Percentiles rank a stretch among this genome's conserved stretches.
Conservation (phyloP, 2,797 vertebrate genomes). For the Megalops cyprinoides region DNA sequence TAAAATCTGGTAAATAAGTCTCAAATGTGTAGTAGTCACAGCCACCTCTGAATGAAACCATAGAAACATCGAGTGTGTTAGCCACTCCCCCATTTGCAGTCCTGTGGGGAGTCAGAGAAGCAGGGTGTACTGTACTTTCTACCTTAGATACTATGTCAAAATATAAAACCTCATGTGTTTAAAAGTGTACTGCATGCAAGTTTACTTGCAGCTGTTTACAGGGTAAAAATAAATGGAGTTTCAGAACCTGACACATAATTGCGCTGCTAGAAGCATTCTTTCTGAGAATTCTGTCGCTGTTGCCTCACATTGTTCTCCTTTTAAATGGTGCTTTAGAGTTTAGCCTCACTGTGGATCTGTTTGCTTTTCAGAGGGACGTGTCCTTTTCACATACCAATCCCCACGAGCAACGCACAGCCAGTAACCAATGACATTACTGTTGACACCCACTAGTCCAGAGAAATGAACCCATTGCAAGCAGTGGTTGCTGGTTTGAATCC, state of each 20-base stretch:
- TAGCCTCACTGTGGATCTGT: neutral
- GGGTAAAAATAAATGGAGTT: conserved; percentile 28
- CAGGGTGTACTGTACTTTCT: conserved; percentile 5
- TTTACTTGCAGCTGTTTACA: conserved; percentile 31
- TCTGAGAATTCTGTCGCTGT: too few species aligned
- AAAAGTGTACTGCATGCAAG: conserved; percentile 24
- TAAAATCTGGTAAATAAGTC: conserved; percentile 10
- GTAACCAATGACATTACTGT: neutral
- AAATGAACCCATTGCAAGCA: neutral
- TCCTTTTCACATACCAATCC: neutral
- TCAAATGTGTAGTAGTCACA: too few species aligned
- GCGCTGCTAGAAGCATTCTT: too few species aligned
- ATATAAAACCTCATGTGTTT: conserved; percentile 1
- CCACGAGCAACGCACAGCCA: too few species aligned
- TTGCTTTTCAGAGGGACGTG: neutral
- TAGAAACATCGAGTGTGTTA: neutral
- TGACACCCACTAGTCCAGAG: neutral
- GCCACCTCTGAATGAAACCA: too few species aligned
- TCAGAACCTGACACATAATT: neutral
- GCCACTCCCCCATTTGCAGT: neutral
- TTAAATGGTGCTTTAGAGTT: neutral
- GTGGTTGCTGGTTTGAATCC: neutral
- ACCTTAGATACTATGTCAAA: conserved; percentile 11
- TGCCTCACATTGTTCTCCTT: neutral
- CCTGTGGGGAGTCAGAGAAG: neutral